Percentiles rank a stretch among this genome's conserved stretches.
Conservation (phyloP, 2,888 invertebrate genomes). For the Abscondita cerata region DNA sequence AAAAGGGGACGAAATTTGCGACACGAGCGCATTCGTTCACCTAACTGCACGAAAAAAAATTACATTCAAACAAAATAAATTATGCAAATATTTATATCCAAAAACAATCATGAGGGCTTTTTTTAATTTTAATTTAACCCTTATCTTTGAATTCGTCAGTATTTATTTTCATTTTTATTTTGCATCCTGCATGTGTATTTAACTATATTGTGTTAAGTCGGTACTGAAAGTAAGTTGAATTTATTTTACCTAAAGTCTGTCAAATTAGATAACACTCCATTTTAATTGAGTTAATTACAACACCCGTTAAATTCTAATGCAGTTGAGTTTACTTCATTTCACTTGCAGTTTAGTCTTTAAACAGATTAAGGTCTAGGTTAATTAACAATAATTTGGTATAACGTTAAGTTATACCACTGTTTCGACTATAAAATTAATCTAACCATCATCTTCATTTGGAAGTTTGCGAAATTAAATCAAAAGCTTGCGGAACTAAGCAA, state of each 20-base stretch:
- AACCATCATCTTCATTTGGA: no score
- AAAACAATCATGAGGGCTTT: not conserved
- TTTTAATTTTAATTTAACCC: not conserved
- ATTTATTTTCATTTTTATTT: no score
- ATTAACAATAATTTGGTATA: constrained; percentile 1
- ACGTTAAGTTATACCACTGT: not conserved
- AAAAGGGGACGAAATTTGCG: not conserved
- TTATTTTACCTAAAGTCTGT: not conserved
- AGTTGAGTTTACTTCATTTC: constrained; percentile 6
- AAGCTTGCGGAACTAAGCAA: no score
- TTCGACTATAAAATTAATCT: no score
- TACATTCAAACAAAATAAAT: not conserved
- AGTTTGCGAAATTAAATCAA: no score
- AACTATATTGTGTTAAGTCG: not conserved
- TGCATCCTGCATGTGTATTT: not conserved
- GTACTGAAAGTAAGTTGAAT: constrained; percentile 6
- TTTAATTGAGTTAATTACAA: constrained; percentile 23
- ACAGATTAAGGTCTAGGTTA: constrained; percentile 3
- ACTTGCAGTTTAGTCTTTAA: constrained; percentile 10
- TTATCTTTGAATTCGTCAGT: not conserved
- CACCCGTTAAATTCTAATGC: constrained; percentile 20
- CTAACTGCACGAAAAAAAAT: not conserved
- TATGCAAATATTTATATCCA: not conserved
- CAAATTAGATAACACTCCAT: constrained; percentile 9
- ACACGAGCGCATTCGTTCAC: not conserved